Evolutionary conservation across 2,113 vertebrate species (phyloP), one percentile per base, ranked within the genome.

Genomic region (Hemibagrus wyckioides): DNA sequence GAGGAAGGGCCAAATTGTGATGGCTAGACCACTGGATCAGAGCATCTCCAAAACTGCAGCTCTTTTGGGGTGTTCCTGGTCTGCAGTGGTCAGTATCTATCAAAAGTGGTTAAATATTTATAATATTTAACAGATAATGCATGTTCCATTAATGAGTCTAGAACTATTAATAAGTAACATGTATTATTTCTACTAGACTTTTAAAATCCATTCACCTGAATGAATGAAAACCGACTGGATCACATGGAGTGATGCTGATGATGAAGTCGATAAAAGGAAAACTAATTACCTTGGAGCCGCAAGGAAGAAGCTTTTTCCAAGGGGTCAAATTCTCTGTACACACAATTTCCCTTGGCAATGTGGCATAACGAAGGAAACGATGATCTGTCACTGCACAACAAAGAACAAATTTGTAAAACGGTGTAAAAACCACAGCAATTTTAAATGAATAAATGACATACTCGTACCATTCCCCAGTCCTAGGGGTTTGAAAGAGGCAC

Each of bases 311-410:
- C 86, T 99, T 99, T 93, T 99, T 99, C 98, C 98, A 99, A 0
- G 98, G 98, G 0, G 98, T 99, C 93, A 99, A 96, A 94, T 99
- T 99, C 93, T 99, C 98, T 0, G 98, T 99, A 93, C 98, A 99
- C 82, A 99, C 98, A 0, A 99, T 97, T 92, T 99, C 98, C 79
- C 98, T 93, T 0, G 98, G 98, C 88, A 99, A 93, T 80, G 97
- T 96, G 0, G 98, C 97, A 0, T 99, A 99, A 52, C 98, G 96
- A 56, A 99, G 95, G 85, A 99, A 97, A 8, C 89, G 92, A 88
- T 97, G 97, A 69, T 99, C 96, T 0, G 97, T 98, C 82, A 91
- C 98, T 99, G 92, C 21, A 87, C 4, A 59, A 77, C 84, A 48
- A 48, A 48, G 9, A 48, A n/a, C 23, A 19, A 82, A 80, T 14